A percentile compares a stretch with the other conserved stretches of the same genome.
phyloP scores from a whole-genome alignment of 2,888 invertebrate genomes.

The Chironomus tentans region DNA sequence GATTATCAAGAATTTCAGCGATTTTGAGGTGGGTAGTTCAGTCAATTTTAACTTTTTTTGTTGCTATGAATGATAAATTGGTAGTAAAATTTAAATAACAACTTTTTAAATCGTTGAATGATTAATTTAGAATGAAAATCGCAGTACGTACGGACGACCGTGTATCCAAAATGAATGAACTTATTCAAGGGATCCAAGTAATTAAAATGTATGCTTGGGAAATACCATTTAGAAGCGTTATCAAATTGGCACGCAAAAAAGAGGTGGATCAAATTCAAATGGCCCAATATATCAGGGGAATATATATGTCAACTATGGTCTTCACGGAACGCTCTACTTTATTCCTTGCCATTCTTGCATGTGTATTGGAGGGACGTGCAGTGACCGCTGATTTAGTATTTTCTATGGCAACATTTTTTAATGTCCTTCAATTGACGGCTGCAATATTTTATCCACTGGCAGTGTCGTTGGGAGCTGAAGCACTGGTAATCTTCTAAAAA shows the following conservation, averaged over 20 bases:
- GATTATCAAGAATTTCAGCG: slow-evolving; percentile 39
- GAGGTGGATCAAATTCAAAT: slow-evolving; percentile 54
- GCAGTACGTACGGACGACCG: slow-evolving; percentile 82
- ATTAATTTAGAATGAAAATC: slow-evolving; percentile 55
- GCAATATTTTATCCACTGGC: slow-evolving; percentile 53
- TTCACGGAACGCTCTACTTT: slow-evolving; percentile 79
- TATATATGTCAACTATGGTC: slow-evolving; percentile 57
- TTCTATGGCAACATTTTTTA: slow-evolving; percentile 68
- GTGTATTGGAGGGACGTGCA: slow-evolving; percentile 57
- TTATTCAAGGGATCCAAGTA: slow-evolving; percentile 85
- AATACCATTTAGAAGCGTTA: slow-evolving; percentile 76
- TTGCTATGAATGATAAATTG: background rate
- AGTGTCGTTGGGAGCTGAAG: slow-evolving; percentile 50
- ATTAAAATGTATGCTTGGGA: slow-evolving; percentile 98
- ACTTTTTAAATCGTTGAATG: background rate
- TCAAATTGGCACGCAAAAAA: slow-evolving; percentile 62
- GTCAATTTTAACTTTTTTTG: slow-evolving; percentile 14
- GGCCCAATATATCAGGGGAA: slow-evolving; percentile 55
- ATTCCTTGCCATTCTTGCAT: slow-evolving; percentile 69
- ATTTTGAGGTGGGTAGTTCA: slow-evolving; percentile 31
- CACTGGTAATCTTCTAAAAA: slow-evolving; percentile 46
- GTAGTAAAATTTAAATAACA: too few relatives aligned
- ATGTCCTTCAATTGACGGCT: slow-evolving; percentile 56
- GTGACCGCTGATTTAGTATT: slow-evolving; percentile 60
- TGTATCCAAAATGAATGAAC: slow-evolving; percentile 89